Base-by-base conservation (phyloP, 2,797 vertebrate genomes). In the Enteromius mattozi region DNA sequence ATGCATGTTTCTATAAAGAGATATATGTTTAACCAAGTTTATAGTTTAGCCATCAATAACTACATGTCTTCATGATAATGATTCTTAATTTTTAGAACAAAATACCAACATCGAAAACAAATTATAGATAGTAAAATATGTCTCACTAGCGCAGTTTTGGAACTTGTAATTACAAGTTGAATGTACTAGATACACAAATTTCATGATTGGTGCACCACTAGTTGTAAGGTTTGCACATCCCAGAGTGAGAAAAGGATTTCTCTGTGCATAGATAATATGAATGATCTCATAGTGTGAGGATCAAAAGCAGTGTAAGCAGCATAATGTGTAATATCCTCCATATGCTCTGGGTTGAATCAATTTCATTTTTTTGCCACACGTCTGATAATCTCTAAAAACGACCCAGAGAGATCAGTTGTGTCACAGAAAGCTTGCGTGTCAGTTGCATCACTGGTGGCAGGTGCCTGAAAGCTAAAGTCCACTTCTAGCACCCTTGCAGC, bases 381-480 rank as follows among this genome's bases (percentile, higher is more conserved):
- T 40, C 47, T 27, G 1, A 21, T n/a, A 14, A 37, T 2, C 2
- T 6, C 35, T 7, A 81, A 6, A 61, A 24, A 72, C 3, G 5
- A 72, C 40, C 35, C 59, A 13, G 37, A 47, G 30, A 72, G 37
- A 61, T 61, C 37, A 81, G 37, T 10, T 35, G 19, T 2, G 51
- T 47, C 54, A 61, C 40, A 24, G 27, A 68, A 51, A 56, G 12
- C 69, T 21, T 8, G 30, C 3, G 14, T 17, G 70, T 65, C 70
- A 49, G 68, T 30, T 47, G 59, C 42, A 2, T 49, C 30, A 49
- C 71, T 75, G 65, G 30, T 45, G 63, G 81, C 56, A 76, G 59
- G 59, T 75, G 42, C 65, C 80, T 72, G 47, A 56, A 69, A 4
- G 42, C 65, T 81, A 16, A 79, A 47, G 59, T 61, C 16, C 19